Evolutionary conservation across 2,888 invertebrate species (phyloP), one percentile per base, ranked within the genome.

Genomic region (Linnaemya vulpina): DNA sequence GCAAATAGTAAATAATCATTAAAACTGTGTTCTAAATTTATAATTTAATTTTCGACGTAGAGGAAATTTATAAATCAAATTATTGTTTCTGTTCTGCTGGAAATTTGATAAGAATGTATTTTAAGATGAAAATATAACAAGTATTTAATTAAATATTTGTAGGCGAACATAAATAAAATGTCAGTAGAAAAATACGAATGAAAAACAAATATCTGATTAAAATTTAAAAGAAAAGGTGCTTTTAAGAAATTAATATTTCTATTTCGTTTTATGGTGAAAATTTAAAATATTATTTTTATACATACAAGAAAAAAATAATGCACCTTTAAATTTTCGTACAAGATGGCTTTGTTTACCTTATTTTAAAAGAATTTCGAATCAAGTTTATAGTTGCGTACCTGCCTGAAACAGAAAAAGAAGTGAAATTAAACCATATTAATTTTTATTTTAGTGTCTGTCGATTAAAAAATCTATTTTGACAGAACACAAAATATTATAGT

Each of bases 311-410:
- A 43, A 74, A 49, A 49, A 65, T 11, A 74, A 78, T 82, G 77
- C 74, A 75, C 80, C 81, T 63, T 74, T 73, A 55, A 67, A 77
- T 25, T 73, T 78, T 74, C 68, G 60, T 73, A 74, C 43, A 77
- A 73, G 11, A 55, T 60, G 65, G 22, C 68, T 70, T 70, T 71
- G 40, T 80, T 82, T 85, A 85, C 71, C 82, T 85, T 85, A 82
- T 71, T 40, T 85, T 58, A 58, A 62, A 62, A 11, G 53, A 73
- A 77, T 78, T 38, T 63, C 49, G 46, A 43, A 46, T 43, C 8
- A 67, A 73, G 13, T 74, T 62, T 75, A 49, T 11, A 71, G 67
- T 62, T 78, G 55, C 22, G 35, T 38, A 62, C 62, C 76, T 81
- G 58, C 62, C 76, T 81, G 58, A 63, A 81, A 77, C 10, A 77